A percentile compares a stretch with the other conserved stretches of the same genome.
These are phyloP conservation scores for Heloderma charlesbogerti DNA, from an alignment of 2,113 vertebrate genomes.

Conservation along the genomic window DNA sequence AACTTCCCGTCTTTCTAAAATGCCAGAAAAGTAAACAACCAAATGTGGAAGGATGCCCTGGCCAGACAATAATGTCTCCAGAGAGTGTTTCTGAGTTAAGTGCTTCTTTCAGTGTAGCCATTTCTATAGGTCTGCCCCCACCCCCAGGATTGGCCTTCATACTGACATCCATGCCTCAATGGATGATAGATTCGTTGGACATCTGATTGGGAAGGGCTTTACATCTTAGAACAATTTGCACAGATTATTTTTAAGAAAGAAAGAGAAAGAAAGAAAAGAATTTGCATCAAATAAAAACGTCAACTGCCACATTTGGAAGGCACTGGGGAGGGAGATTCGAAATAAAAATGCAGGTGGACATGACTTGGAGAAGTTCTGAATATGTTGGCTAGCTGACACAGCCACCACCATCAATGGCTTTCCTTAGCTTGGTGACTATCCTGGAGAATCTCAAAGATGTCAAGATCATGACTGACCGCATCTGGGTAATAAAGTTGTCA, in stretches of 20 bases:
- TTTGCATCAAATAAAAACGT: neutral
- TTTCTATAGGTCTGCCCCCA: constrained; percentile 40
- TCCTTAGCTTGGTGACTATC: neutral
- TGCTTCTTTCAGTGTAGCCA: constrained; percentile 36
- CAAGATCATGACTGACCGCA: neutral
- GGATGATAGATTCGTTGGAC: constrained; percentile 33
- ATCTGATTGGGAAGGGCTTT: constrained; percentile 27
- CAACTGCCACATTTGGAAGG: neutral
- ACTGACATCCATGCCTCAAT: constrained; percentile 43
- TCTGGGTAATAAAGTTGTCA: neutral
- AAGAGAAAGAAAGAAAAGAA: neutral
- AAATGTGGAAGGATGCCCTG: neutral
- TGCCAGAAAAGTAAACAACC: constrained; percentile 38
- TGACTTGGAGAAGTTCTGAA: neutral
- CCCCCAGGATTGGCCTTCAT: too few relatives aligned
- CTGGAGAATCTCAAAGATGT: neutral
- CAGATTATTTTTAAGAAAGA: constrained; percentile 14
- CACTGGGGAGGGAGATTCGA: neutral
- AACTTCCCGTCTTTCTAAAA: constrained; percentile 33
- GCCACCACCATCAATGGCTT: neutral
- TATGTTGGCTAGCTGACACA: neutral
- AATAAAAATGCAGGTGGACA: neutral
- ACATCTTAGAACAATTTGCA: constrained; percentile 25
- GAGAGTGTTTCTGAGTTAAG: constrained; percentile 35
- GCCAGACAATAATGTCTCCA: neutral